phyloP scores from a whole-genome alignment of 2,113 vertebrate genomes.

The Carlito syrichta region DNA sequence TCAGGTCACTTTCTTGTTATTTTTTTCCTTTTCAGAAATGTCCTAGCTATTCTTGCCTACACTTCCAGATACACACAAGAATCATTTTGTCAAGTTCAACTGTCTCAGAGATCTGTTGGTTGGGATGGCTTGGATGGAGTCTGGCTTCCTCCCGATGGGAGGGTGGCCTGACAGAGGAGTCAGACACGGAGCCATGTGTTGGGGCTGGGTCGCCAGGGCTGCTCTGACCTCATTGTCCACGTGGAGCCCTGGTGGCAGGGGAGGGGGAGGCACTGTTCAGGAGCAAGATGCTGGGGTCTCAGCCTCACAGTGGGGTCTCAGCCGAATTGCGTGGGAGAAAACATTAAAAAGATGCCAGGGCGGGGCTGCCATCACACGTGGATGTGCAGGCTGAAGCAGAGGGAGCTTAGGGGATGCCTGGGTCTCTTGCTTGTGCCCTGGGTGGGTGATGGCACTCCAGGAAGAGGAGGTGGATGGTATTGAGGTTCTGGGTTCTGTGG shows the following conservation, averaged over 20 bases:
- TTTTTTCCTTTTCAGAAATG: constrained; percentile 20
- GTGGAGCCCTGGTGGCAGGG: not conserved
- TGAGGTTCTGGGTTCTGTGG: not conserved
- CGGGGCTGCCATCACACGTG: not conserved
- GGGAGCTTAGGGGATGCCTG: not conserved
- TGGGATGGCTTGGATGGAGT: not conserved
- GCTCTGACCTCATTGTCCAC: rapidly evolving
- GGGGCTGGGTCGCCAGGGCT: not conserved
- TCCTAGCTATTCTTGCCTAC: not conserved
- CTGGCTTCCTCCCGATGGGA: not conserved
- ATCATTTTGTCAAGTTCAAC: not conserved
- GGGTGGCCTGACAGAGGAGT: not conserved
- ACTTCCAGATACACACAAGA: not conserved
- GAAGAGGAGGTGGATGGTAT: not conserved
- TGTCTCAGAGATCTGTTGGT: not conserved
- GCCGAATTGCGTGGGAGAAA: not conserved
- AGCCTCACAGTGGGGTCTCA: too few relatives aligned
- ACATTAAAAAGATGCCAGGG: not conserved
- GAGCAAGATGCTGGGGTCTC: not conserved
- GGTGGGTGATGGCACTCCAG: not conserved
- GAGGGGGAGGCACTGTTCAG: too few relatives aligned
- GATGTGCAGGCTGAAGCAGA: not conserved
- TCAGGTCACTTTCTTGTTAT: not conserved
- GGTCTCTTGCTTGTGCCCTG: not conserved
- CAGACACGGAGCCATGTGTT: too few relatives aligned